These are phyloP conservation scores for Adelphocoris suturalis DNA, from an alignment of 2,888 invertebrate species.

Conservation along the genomic window DNA sequence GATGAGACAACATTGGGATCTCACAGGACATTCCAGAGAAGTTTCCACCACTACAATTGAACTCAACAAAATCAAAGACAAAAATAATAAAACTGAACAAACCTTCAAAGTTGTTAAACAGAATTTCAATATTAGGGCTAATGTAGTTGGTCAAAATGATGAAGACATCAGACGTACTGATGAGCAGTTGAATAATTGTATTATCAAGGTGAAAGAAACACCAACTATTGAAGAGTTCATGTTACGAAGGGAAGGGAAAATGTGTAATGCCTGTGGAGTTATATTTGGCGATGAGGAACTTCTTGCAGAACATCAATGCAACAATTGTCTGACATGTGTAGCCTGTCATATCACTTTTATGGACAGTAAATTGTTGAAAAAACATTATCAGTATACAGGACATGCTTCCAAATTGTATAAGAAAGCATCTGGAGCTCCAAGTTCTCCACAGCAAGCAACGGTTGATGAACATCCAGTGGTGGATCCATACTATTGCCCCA, in stretches of 20 bases:
- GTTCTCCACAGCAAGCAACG: neutral
- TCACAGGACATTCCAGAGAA: conserved; percentile 73
- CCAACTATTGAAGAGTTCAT: conserved; percentile 72
- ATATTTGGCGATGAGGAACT: conserved; percentile 71
- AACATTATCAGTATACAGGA: conserved; percentile 73
- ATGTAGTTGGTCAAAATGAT: conserved; percentile 72
- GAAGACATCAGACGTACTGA: conserved; percentile 71
- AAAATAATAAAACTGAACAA: conserved; percentile 73
- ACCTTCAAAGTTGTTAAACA: conserved; percentile 75
- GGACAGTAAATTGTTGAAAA: conserved; percentile 72
- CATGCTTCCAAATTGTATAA: conserved; percentile 69
- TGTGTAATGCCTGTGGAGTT: conserved; percentile 73
- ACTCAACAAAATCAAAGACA: conserved; percentile 74
- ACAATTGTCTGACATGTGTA: conserved; percentile 73
- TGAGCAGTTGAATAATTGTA: conserved; percentile 66
- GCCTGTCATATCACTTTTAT: conserved; percentile 72
- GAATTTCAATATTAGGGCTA: conserved; percentile 73
- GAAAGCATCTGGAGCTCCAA: neutral
- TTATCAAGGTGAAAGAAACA: conserved; percentile 71
- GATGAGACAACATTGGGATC: conserved; percentile 73
- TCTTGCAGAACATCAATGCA: conserved; percentile 70
- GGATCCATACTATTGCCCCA: conserved; percentile 67
- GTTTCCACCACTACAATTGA: conserved; percentile 72
- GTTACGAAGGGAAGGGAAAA: conserved; percentile 65
- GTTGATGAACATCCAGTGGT: conserved; percentile 49